phyloP scores from a whole-genome alignment of 35 echinoderm and acorn worm species.

The Chiridota heheva region DNA sequence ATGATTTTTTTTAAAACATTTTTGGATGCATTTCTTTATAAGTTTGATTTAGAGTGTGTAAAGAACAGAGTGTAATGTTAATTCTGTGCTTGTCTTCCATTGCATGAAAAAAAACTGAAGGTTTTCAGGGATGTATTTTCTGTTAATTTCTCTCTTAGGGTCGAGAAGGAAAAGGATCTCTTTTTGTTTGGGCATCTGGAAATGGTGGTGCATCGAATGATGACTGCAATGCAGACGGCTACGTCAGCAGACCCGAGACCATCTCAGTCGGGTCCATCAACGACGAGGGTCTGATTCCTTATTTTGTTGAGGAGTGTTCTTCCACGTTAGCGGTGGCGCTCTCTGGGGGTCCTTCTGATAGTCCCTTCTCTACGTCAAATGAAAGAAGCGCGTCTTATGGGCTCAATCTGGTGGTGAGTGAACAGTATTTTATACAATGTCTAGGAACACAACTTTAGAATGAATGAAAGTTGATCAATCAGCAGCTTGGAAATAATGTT shows the following conservation, averaged over 20 bases:
- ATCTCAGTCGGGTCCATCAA: constrained; percentile 92
- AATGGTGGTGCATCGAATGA: constrained; percentile 81
- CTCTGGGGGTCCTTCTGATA: constrained; percentile 62
- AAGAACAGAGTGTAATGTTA: not conserved
- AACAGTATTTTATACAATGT: no score
- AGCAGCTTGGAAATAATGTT: no score
- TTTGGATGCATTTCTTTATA: not conserved
- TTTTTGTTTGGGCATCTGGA: constrained; percentile 95
- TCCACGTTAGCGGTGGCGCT: constrained; percentile 88
- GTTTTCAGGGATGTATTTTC: not conserved
- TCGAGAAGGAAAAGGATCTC: constrained; percentile 87
- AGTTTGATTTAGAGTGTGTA: not conserved
- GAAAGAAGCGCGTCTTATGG: not conserved
- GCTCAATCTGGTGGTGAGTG: constrained; percentile 81
- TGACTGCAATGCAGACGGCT: constrained; percentile 87
- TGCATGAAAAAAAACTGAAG: not conserved
- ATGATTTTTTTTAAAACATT: not conserved
- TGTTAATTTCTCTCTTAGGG: constrained; percentile 44
- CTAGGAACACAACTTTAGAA: no score
- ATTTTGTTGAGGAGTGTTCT: constrained; percentile 83
- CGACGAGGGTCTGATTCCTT: constrained; percentile 65
- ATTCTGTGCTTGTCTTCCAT: constrained; percentile 3
- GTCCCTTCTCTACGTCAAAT: not conserved
- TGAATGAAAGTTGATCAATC: no score
- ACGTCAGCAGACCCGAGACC: constrained; percentile 86